phyloP scores from a whole-genome alignment of 92 coral and sea anemone species.

The Anthopleura xanthogrammica region DNA sequence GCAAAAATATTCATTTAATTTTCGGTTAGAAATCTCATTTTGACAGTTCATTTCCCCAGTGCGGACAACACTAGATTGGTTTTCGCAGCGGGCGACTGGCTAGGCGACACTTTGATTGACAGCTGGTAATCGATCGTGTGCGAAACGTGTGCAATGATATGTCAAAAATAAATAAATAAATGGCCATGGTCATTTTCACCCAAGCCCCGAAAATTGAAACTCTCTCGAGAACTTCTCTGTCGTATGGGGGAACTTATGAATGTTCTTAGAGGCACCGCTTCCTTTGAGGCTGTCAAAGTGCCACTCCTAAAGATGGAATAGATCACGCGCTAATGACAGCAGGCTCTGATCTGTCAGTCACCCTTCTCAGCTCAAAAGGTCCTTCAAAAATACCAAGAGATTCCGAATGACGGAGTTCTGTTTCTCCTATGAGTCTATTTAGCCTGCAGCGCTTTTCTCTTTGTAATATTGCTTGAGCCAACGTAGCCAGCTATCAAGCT shows the following conservation, averaged over 20 bases:
- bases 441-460: constrained; percentile 34
- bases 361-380: constrained; percentile 49
- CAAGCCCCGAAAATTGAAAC: constrained; percentile 77
- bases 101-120: constrained; percentile 82
- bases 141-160: constrained; percentile 76
- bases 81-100: constrained; percentile 88
- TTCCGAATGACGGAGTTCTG: constrained; percentile 15
- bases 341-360: constrained; percentile 75
- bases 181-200: constrained; percentile 76
- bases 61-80: constrained; percentile 84
- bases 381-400: constrained; percentile 31
- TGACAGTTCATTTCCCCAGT: constrained; percentile 95
- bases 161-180: constrained; percentile 80
- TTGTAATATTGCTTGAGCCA: constrained; percentile 27
- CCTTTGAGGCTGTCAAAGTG: constrained; percentile 79
- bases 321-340: constrained; percentile 67
- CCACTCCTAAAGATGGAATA: constrained; percentile 48
- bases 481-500: neutral
- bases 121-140: constrained; percentile 85
- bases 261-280: constrained; percentile 69
- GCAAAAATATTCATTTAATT: constrained; percentile 95
- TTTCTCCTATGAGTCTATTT: neutral
- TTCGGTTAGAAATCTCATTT: constrained; percentile 76
- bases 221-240: constrained; percentile 79
- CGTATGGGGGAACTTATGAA: constrained; percentile 73